Conservation (phyloP, 2,888 invertebrate species). For the Orthosia gracilis region DNA sequence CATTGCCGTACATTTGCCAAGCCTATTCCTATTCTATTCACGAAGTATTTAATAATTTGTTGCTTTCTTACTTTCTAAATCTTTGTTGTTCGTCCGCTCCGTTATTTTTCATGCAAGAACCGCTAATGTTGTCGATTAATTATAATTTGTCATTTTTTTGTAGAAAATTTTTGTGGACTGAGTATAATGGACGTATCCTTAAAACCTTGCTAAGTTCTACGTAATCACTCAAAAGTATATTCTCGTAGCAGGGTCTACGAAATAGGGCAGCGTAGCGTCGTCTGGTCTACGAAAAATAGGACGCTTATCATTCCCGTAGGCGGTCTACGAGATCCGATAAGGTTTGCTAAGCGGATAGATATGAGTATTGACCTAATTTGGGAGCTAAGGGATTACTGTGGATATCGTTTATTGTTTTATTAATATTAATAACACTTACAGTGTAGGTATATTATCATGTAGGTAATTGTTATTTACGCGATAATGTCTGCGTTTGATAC, state of each 20-base stretch:
- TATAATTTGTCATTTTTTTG: slow-evolving; percentile 36
- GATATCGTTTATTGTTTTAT: slow-evolving; percentile 9
- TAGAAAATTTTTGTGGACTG: slow-evolving; percentile 26
- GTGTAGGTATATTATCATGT: not conserved
- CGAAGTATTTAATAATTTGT: slow-evolving; percentile 32
- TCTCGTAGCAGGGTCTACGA: slow-evolving; percentile 34
- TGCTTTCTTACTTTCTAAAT: slow-evolving; percentile 60
- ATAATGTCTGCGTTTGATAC: not conserved
- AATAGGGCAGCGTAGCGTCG: slow-evolving; percentile 45
- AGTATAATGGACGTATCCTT: not conserved
- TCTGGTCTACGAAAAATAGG: slow-evolving; percentile 45
- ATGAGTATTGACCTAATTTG: slow-evolving; percentile 7
- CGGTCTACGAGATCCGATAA: slow-evolving; percentile 37
- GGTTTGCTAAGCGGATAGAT: not conserved
- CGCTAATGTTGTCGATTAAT: slow-evolving; percentile 50
- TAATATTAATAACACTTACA: not conserved
- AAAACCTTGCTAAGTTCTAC: not conserved
- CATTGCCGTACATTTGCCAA: slow-evolving; percentile 25
- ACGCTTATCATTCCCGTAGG: slow-evolving; percentile 37
- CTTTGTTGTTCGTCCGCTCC: slow-evolving; percentile 31
- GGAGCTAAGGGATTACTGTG: slow-evolving; percentile 3
- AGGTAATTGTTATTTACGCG: not conserved
- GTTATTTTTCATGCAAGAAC: slow-evolving; percentile 44
- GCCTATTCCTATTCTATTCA: slow-evolving; percentile 35
- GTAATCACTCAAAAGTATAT: slow-evolving; percentile 10